These are phyloP conservation scores for Molothrus aeneus DNA, from an alignment of 2,797 vertebrate genomes.

Conservation along the genomic window DNA sequence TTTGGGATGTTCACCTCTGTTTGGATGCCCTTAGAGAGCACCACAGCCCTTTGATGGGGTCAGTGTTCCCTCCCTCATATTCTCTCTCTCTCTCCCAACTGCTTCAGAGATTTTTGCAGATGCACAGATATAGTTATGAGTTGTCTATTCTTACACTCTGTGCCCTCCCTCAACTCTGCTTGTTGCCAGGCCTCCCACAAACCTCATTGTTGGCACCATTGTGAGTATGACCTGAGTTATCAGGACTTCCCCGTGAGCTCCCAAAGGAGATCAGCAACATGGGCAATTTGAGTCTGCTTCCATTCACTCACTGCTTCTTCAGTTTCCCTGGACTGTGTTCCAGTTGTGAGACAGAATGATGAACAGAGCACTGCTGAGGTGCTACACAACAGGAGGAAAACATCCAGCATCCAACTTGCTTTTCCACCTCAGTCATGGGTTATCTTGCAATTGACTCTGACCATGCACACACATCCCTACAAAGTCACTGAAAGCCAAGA, in stretches of 20 bases:
- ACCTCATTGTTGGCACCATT: neutral
- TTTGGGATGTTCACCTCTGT: neutral
- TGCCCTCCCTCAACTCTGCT: neutral
- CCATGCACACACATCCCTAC: neutral
- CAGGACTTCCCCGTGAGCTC: neutral
- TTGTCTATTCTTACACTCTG: neutral
- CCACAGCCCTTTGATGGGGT: neutral
- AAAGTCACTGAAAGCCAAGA: neutral
- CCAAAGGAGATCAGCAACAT: neutral
- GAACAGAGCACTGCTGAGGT: neutral
- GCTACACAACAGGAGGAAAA: neutral
- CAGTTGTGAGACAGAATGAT: neutral
- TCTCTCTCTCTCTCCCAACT: neutral
- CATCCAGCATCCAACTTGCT: neutral
- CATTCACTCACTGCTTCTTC: neutral
- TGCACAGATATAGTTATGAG: neutral
- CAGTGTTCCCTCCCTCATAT: neutral
- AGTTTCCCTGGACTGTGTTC: neutral
- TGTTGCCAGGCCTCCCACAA: neutral
- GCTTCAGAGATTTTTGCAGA: neutral
- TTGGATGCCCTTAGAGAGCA: neutral
- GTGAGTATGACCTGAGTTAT: neutral
- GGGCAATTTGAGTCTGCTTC: neutral
- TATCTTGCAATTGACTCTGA: neutral
- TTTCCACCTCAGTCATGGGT: neutral